A percentile compares a stretch with the other conserved stretches of the same genome.
phyloP scores from a whole-genome alignment of 2,797 vertebrate species.

The Cottoperca gobio region DNA sequence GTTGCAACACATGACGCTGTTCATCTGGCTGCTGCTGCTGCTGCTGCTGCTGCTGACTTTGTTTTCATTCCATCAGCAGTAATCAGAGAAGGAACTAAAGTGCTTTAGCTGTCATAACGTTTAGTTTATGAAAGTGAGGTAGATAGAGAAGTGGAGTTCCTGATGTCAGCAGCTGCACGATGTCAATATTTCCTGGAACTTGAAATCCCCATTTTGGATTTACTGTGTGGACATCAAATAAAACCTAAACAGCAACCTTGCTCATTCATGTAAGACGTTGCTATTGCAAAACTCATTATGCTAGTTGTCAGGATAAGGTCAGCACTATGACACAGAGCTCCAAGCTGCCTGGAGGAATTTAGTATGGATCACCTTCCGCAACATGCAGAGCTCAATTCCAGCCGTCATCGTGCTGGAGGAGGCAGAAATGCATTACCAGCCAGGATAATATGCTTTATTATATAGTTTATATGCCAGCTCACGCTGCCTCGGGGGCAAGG shows the following conservation, averaged over 20 bases:
- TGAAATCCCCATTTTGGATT: constrained; percentile 22
- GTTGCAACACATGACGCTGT: constrained; percentile 2
- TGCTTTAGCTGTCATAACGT: not conserved
- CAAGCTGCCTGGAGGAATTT: constrained; percentile 78
- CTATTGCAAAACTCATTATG: constrained; percentile 77
- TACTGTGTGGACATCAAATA: constrained; percentile 47
- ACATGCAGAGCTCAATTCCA: constrained; percentile 75
- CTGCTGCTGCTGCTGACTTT: constrained; percentile 17
- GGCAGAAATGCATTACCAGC: constrained; percentile 79
- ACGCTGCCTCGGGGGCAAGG: constrained; percentile 70
- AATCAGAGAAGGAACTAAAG: not conserved
- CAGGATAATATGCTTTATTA: constrained; percentile 82
- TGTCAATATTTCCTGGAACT: constrained; percentile 1
- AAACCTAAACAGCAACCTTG: constrained; percentile 54
- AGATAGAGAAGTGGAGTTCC: constrained; percentile 7
- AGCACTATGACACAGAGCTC: constrained; percentile 69
- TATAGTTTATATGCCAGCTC: constrained; percentile 79
- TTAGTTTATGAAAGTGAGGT: not conserved
- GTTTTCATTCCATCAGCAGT: constrained; percentile 9
- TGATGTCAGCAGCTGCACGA: constrained; percentile 2
- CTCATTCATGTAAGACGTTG: constrained; percentile 64
- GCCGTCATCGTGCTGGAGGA: constrained; percentile 78
- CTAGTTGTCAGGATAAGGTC: constrained; percentile 80
- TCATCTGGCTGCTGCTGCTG: constrained; percentile 10
- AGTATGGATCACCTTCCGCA: constrained; percentile 78